Percentiles rank a stretch among this genome's conserved stretches.
These are phyloP conservation scores for Colinus virginianus DNA, from an alignment of 2,113 vertebrate genomes.

Conservation along the genomic window DNA sequence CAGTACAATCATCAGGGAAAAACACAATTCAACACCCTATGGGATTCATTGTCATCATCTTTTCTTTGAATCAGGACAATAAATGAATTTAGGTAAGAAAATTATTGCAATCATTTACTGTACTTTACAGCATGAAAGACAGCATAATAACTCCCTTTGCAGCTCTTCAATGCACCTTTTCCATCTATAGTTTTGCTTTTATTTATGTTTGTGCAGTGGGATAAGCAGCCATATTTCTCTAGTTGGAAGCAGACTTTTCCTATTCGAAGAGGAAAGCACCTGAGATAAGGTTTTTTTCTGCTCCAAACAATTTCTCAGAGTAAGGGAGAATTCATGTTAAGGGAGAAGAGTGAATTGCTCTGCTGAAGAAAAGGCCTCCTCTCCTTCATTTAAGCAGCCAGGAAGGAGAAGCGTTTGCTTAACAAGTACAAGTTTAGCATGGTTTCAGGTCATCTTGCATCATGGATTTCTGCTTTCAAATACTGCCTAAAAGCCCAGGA, in stretches of 20 bases:
- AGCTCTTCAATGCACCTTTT: neutral
- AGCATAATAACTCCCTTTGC: neutral
- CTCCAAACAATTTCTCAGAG: neutral
- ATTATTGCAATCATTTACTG: neutral
- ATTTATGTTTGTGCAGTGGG: neutral
- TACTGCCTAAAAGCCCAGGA: neutral
- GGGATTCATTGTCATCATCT: neutral
- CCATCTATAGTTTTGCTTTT: neutral
- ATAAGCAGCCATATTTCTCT: neutral
- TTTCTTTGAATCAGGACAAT: neutral
- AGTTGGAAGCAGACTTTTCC: neutral
- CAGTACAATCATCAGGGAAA: neutral
- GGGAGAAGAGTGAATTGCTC: neutral
- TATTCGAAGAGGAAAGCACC: neutral
- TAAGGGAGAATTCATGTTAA: neutral
- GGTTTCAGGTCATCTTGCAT: neutral
- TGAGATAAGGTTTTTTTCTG: neutral
- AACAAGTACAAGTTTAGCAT: neutral
- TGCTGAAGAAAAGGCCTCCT: neutral
- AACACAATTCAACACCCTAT: neutral
- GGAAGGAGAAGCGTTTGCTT: neutral
- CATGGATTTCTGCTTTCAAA: neutral
- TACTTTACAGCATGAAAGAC: neutral
- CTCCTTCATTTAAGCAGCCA: neutral
- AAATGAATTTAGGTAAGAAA: neutral